Evolutionary conservation across 1,140 invertebrate species (phyloP).

Genomic region (Zaprionus nigranus): DNA sequence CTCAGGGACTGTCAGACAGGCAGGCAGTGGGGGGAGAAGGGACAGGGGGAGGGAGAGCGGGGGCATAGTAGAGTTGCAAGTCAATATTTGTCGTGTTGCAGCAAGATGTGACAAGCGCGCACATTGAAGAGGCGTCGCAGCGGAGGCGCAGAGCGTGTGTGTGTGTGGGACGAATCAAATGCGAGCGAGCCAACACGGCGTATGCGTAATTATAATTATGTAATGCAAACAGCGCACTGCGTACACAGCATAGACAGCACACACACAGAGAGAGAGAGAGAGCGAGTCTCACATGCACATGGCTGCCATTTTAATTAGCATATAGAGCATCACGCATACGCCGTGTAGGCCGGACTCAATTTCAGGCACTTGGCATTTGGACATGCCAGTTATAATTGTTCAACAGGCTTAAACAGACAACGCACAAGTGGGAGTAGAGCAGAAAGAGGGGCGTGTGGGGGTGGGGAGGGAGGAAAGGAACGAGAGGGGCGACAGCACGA

Average conservation of each 20-base stretch:
- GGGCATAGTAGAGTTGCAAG: conserved; percentile 24
- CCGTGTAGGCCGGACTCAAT: conserved; percentile 74
- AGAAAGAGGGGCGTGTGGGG: too few relatives aligned
- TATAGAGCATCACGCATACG: conserved; percentile 79
- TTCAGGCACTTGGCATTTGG: conserved; percentile 81
- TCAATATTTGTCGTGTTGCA: conserved; percentile 57
- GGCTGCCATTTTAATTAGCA: conserved; percentile 76
- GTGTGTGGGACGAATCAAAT: conserved; percentile 58
- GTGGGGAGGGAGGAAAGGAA: not conserved
- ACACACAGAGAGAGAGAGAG: conserved; percentile 35
- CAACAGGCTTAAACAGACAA: conserved; percentile 76
- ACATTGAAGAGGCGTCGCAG: not conserved
- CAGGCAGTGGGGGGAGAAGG: not conserved
- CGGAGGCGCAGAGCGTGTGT: conserved; percentile 11
- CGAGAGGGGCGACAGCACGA: conserved; percentile 45
- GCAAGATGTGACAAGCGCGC: conserved; percentile 15
- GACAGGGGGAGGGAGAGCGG: not conserved
- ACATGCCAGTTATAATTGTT: conserved; percentile 78
- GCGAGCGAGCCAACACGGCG: conserved; percentile 66
- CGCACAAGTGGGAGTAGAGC: conserved; percentile 28
- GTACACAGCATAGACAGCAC: conserved; percentile 32
- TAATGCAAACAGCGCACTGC: conserved; percentile 72
- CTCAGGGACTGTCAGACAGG: not conserved
- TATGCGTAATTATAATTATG: conserved; percentile 82
- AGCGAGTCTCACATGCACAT: conserved; percentile 17